phyloP scores from a whole-genome alignment of 2,888 invertebrate species.

The Tridacna gigas region DNA sequence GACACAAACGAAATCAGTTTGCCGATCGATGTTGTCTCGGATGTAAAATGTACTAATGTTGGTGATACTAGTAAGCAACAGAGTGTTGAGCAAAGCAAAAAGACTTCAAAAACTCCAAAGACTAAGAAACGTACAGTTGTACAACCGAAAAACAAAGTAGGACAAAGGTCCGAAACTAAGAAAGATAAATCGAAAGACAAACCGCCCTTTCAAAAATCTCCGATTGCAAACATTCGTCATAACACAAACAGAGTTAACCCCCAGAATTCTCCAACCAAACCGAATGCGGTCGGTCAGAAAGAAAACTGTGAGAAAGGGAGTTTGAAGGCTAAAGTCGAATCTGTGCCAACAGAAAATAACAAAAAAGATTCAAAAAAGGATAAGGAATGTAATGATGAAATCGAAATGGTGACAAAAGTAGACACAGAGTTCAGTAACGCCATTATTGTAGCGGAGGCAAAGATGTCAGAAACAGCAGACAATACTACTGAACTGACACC shows the following conservation, averaged over 20 bases:
- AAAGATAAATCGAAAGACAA: conserved; percentile 12
- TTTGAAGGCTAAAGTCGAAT: neutral
- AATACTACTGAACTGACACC: conserved; percentile 19
- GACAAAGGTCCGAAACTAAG: conserved; percentile 4
- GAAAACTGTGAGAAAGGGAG: neutral
- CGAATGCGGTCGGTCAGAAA: neutral
- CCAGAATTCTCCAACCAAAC: conserved; percentile 2
- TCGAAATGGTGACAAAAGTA: neutral
- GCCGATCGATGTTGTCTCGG: neutral
- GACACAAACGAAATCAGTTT: neutral
- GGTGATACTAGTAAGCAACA: neutral
- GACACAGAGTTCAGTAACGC: neutral
- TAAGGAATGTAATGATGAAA: neutral
- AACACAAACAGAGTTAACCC: conserved; percentile 18
- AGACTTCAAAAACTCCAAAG: neutral
- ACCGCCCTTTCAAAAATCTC: conserved; percentile 16
- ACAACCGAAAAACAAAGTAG: conserved; percentile 19
- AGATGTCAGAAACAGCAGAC: conserved; percentile 27
- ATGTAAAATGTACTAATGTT: neutral
- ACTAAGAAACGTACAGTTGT: conserved; percentile 2
- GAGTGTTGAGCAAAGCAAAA: neutral
- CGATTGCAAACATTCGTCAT: neutral
- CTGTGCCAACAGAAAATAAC: neutral
- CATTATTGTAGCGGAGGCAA: conserved; percentile 36
- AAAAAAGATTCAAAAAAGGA: neutral